Evolutionary conservation across 2,888 invertebrate genomes (phyloP).

Genomic region (Neoscelio sp.): DNA sequence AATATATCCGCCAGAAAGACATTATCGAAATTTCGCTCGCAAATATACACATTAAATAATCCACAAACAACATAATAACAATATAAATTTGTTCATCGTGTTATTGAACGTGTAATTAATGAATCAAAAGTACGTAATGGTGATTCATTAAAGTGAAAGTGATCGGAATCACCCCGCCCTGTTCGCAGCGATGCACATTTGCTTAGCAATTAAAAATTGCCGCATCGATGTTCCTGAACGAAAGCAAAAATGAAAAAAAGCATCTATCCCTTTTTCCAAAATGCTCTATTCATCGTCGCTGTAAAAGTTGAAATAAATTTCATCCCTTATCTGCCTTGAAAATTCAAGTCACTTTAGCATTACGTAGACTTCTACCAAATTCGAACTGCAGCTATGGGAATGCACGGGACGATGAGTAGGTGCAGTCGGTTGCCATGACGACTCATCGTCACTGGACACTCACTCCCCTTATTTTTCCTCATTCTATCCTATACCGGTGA

Average conservation of each 20-base stretch:
- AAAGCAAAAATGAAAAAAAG: not conserved
- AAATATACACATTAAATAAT: slow-evolving; percentile 39
- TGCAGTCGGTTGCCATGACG: slow-evolving; percentile 82
- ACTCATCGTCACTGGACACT: slow-evolving; percentile 82
- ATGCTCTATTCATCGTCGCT: not conserved
- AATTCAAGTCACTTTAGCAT: slow-evolving; percentile 65
- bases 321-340: slow-evolving; percentile 55
- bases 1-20: slow-evolving; percentile 25
- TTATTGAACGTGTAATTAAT: slow-evolving; percentile 39
- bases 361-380: slow-evolving; percentile 72
- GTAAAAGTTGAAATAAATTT: slow-evolving; percentile 49
- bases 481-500: slow-evolving; percentile 78
- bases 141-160: slow-evolving; percentile 53
- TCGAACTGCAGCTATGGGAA: slow-evolving; percentile 80
- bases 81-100: slow-evolving; percentile 36
- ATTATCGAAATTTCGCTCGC: slow-evolving; percentile 30
- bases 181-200: not conserved
- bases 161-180: slow-evolving; percentile 1
- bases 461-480: slow-evolving; percentile 70
- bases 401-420: slow-evolving; percentile 78
- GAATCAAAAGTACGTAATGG: slow-evolving; percentile 18
- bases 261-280: too few species aligned
- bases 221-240: too few species aligned
- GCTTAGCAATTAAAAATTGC: too few species aligned
- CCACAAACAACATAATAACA: slow-evolving; percentile 41